These are phyloP conservation scores for Rhizomys pruinosus DNA, from an alignment of 2,113 vertebrate genomes.

Conservation along the genomic window DNA sequence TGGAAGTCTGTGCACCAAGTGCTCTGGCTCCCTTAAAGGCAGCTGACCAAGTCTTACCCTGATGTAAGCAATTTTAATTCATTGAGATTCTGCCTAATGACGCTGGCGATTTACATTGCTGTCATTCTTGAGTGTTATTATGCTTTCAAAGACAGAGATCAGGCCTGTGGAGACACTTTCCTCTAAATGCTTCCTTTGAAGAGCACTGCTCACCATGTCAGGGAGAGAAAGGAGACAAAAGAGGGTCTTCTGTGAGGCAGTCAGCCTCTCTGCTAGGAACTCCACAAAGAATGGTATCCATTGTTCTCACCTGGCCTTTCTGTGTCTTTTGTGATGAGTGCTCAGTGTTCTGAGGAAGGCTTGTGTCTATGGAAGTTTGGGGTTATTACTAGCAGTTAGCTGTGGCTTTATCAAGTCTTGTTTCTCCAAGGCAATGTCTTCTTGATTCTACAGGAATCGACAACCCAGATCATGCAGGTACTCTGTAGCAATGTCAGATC, in stretches of 20 bases:
- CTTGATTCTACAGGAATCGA: not conserved
- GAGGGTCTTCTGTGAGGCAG: constrained; percentile 16
- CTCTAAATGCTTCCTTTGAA: constrained; percentile 78
- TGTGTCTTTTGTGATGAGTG: not conserved
- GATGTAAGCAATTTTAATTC: constrained; percentile 75
- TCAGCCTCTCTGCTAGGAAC: not conserved
- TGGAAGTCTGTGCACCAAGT: constrained; percentile 69
- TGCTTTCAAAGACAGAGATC: constrained; percentile 79
- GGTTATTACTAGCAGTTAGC: not conserved
- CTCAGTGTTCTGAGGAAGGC: not conserved
- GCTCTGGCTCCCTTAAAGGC: constrained; percentile 70
- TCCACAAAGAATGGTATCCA: constrained; percentile 33
- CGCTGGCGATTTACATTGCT: constrained; percentile 78
- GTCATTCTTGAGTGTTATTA: constrained; percentile 68
- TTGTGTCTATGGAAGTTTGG: not conserved
- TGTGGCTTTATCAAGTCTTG: not conserved
- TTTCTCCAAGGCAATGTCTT: not conserved
- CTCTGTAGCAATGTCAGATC: not conserved
- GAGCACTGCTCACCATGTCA: constrained; percentile 42
- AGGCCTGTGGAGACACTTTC: constrained; percentile 48
- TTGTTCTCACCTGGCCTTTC: not conserved
- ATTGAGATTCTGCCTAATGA: constrained; percentile 64
- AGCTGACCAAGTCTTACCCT: constrained; percentile 68
- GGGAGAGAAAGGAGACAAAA: constrained; percentile 40
- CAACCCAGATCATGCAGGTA: not conserved